These are phyloP conservation scores for Himalopsyche tibetana DNA, from an alignment of 2,888 invertebrate genomes.

Conservation along the genomic window DNA sequence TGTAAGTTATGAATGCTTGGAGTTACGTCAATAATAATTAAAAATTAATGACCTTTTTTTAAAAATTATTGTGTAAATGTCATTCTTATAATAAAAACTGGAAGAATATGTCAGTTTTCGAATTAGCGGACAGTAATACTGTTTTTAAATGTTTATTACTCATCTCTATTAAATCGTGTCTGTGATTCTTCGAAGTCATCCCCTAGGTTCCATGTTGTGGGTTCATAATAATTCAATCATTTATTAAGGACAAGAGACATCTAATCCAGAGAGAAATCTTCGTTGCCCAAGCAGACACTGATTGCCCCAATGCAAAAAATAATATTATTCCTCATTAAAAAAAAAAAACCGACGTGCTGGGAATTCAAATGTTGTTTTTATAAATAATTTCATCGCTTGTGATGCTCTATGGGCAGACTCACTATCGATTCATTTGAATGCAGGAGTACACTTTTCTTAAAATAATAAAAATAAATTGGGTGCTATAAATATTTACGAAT, in stretches of 20 bases:
- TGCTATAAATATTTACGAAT: not conserved
- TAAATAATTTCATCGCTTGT: not conserved
- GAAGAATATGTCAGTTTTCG: too few species aligned
- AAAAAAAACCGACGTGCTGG: not conserved
- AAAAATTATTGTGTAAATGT: too few species aligned
- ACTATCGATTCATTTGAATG: not conserved
- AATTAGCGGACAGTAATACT: too few species aligned
- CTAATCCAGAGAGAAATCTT: not conserved
- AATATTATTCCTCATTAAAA: conserved; percentile 9
- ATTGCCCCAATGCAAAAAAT: not conserved
- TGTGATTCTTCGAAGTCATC: not conserved
- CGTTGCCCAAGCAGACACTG: not conserved
- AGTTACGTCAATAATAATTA: too few species aligned
- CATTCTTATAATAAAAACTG: too few species aligned
- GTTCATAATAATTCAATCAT: conserved; percentile 15
- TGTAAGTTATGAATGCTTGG: too few species aligned
- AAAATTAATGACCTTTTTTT: too few species aligned
- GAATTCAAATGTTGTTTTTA: not conserved
- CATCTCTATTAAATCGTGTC: not conserved
- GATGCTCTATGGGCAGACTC: not conserved
- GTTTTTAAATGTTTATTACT: too few species aligned
- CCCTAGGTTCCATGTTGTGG: not conserved
- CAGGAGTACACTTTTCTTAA: not conserved
- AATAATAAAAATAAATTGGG: not conserved
- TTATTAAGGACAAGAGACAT: conserved; percentile 16